Conservation (phyloP, 2,888 invertebrate species). For the Archips crataeganus region DNA sequence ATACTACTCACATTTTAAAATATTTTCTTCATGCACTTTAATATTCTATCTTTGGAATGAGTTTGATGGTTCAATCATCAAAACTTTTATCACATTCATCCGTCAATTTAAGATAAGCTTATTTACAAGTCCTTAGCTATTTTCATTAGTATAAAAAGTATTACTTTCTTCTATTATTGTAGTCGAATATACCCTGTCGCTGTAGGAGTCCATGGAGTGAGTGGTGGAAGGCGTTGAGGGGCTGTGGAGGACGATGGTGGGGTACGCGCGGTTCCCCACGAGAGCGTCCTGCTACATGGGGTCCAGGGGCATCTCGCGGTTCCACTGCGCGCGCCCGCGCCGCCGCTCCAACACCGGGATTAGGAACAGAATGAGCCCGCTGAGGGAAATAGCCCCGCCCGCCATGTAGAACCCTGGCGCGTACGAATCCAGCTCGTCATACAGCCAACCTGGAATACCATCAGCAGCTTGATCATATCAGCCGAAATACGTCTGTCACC, state of each 20-base stretch:
- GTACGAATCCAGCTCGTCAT: slow-evolving; percentile 91
- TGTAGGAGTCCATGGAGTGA: slow-evolving; percentile 66
- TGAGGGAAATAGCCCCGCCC: slow-evolving; percentile 93
- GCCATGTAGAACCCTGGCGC: slow-evolving; percentile 95
- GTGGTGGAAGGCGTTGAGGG: slow-evolving; percentile 75
- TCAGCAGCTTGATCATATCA: not conserved
- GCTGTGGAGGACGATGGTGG: slow-evolving; percentile 76
- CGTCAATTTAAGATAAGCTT: slow-evolving; percentile 53
- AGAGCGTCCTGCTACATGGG: slow-evolving; percentile 75
- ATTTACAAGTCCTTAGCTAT: slow-evolving; percentile 67
- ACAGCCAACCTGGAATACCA: slow-evolving; percentile 90
- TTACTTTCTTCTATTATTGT: slow-evolving; percentile 69
- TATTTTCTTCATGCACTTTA: slow-evolving; percentile 58
- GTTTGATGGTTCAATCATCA: slow-evolving; percentile 59
- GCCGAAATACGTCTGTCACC: no score
- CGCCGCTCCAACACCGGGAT: slow-evolving; percentile 90
- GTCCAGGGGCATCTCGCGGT: slow-evolving; percentile 66
- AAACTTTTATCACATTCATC: slow-evolving; percentile 65
- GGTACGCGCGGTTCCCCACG: slow-evolving; percentile 57
- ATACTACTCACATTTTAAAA: slow-evolving; percentile 56
- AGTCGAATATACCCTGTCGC: slow-evolving; percentile 80
- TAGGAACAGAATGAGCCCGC: slow-evolving; percentile 94
- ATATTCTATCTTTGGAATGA: slow-evolving; percentile 76
- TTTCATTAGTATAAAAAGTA: slow-evolving; percentile 62
- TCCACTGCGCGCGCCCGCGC: slow-evolving; percentile 56